Conservation (phyloP, 1,140 invertebrate species). For the Cyclargus thomasi region DNA sequence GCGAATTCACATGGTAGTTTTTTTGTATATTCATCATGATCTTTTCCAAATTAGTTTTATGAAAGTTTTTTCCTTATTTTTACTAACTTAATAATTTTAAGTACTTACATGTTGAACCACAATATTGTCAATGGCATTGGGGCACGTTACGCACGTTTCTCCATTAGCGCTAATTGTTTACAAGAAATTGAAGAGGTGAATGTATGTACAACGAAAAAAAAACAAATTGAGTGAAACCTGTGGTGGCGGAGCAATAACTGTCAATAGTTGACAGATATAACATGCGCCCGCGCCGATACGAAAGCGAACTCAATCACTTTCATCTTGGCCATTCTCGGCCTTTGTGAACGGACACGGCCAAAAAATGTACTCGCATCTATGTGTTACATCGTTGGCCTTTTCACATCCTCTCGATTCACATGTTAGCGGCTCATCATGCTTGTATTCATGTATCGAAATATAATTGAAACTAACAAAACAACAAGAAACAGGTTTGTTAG, state of each 20-base stretch:
- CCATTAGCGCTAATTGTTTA: neutral
- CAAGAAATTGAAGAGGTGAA: slow-evolving; percentile 19
- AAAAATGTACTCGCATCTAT: slow-evolving; percentile 63
- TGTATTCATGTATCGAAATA: neutral
- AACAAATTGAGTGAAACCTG: slow-evolving; percentile 33
- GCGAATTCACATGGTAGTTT: too few relatives aligned
- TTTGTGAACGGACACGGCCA: slow-evolving; percentile 50
- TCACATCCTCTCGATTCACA: slow-evolving; percentile 9
- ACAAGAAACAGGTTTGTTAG: too few relatives aligned
- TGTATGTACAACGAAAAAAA: slow-evolving; percentile 23
- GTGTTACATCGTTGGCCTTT: slow-evolving; percentile 50
- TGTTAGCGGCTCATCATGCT: neutral
- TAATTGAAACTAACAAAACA: neutral
- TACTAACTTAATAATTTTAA: neutral
- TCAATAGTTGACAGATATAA: slow-evolving; percentile 32
- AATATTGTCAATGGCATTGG: neutral
- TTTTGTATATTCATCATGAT: too few relatives aligned
- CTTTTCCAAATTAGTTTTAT: too few relatives aligned
- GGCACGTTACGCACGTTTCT: neutral
- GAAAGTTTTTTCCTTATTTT: neutral
- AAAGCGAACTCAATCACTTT: slow-evolving; percentile 65
- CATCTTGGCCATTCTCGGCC: slow-evolving; percentile 49
- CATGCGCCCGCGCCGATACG: slow-evolving; percentile 29
- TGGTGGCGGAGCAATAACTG: slow-evolving; percentile 26
- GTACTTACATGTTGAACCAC: neutral